Conservation (phyloP, 2,113 vertebrate genomes). For the Galbula dea region DNA sequence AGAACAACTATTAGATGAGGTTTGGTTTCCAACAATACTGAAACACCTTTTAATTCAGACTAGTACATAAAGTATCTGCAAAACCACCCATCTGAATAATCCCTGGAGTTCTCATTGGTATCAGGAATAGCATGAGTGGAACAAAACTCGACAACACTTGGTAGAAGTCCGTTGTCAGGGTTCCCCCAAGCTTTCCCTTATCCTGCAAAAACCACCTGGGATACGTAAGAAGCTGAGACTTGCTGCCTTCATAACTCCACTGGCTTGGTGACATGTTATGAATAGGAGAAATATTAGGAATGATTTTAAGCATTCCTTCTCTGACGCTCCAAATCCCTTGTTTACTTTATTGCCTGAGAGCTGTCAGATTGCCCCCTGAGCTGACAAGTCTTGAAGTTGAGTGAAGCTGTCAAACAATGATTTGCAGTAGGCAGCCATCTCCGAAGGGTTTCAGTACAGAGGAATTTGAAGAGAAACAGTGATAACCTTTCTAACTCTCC, state of each 20-base stretch:
- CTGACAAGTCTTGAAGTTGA: constrained; percentile 66
- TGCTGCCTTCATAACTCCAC: constrained; percentile 38
- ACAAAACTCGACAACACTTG: neutral
- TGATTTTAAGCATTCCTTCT: constrained; percentile 73
- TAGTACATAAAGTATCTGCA: neutral
- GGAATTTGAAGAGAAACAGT: constrained; percentile 66
- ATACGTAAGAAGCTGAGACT: constrained; percentile 47
- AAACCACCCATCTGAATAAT: neutral
- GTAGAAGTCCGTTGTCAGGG: neutral
- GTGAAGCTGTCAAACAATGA: constrained; percentile 74
- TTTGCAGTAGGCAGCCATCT: constrained; percentile 72
- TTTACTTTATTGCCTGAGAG: constrained; percentile 75
- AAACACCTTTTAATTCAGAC: neutral
- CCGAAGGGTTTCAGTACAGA: constrained; percentile 59
- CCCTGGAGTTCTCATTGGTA: neutral
- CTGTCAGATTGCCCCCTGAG: constrained; percentile 62
- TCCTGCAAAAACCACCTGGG: neutral
- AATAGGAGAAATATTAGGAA: constrained; percentile 71
- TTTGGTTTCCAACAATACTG: neutral
- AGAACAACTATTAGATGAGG: neutral
- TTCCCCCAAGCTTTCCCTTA: neutral
- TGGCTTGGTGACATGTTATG: constrained; percentile 68
- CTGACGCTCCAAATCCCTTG: constrained; percentile 70
- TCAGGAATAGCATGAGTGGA: neutral
- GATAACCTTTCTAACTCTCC: constrained; percentile 67